A percentile compares a stretch with the other conserved stretches of the same genome.
These are phyloP conservation scores for Falco punctatus DNA, from an alignment of 2,113 vertebrate genomes.

Conservation along the genomic window DNA sequence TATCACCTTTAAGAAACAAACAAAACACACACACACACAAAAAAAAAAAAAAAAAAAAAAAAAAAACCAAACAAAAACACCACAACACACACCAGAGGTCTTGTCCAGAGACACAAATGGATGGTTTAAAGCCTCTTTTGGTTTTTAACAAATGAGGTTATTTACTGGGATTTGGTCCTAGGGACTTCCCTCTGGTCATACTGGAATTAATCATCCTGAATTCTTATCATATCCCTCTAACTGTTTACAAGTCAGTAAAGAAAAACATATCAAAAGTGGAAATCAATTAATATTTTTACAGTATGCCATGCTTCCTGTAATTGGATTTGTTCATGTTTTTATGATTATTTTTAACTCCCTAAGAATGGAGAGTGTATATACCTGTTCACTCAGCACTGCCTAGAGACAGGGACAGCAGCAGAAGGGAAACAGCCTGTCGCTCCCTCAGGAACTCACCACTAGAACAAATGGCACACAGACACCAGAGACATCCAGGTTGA, in stretches of 20 bases:
- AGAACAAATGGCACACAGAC: neutral
- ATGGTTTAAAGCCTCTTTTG: neutral
- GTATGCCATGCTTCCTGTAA: neutral
- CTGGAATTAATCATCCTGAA: neutral
- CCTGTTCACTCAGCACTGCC: neutral
- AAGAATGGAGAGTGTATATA: neutral
- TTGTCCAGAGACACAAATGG: neutral
- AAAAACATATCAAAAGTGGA: neutral
- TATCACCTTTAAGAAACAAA: neutral
- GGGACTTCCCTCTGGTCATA: neutral
- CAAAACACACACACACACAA: neutral
- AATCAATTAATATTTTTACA: neutral
- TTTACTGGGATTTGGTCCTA: neutral
- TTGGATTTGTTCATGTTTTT: neutral
- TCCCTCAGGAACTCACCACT: neutral
- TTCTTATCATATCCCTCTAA: neutral
- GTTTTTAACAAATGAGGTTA: neutral
- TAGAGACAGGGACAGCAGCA: neutral
- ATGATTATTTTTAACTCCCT: neutral
- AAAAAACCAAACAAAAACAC: neutral
- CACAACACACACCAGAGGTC: neutral
- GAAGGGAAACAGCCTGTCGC: neutral
- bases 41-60: neutral
- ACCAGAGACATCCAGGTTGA: fast-evolving
- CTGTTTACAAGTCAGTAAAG: neutral